A percentile compares a stretch with the other conserved stretches of the same genome.
Conservation (phyloP, 2,113 vertebrate species). For the Pomatostomus ruficeps region DNA sequence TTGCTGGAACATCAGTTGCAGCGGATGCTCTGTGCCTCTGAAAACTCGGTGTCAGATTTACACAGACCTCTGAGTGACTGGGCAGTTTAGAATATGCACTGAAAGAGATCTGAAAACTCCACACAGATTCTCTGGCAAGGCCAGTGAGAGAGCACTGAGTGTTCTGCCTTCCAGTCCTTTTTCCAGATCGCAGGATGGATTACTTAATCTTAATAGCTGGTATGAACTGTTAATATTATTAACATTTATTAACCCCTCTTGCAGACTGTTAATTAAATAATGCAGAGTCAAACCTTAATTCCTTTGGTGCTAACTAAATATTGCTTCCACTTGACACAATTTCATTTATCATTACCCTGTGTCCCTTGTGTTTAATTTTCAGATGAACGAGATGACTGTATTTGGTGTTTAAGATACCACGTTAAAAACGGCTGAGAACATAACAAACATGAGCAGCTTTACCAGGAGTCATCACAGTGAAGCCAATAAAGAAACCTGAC, state of each 20-base stretch:
- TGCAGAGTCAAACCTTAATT: slow-evolving; percentile 24
- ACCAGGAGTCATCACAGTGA: not conserved
- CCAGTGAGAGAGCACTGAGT: not conserved
- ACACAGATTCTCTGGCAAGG: not conserved
- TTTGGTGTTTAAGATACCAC: not conserved
- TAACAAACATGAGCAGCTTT: not conserved
- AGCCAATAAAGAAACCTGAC: not conserved
- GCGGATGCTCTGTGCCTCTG: not conserved
- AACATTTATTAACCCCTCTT: slow-evolving; percentile 41
- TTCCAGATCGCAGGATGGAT: not conserved
- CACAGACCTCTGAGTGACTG: not conserved
- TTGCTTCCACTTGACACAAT: slow-evolving; percentile 24
- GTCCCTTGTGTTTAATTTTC: slow-evolving; percentile 43
- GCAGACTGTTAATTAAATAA: slow-evolving; percentile 37
- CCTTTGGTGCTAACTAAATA: slow-evolving; percentile 13
- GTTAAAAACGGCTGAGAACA: not conserved
- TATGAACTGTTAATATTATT: slow-evolving; percentile 25
- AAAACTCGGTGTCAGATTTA: not conserved
- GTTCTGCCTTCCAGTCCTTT: not conserved
- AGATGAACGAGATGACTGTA: not conserved
- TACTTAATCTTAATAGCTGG: not conserved
- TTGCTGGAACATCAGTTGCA: not conserved
- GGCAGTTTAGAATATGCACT: not conserved
- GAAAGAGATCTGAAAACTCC: not conserved
- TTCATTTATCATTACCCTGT: slow-evolving; percentile 15